These are phyloP conservation scores for Pachypsylla venusta DNA, from an alignment of 1,140 invertebrate species.

Conservation along the genomic window DNA sequence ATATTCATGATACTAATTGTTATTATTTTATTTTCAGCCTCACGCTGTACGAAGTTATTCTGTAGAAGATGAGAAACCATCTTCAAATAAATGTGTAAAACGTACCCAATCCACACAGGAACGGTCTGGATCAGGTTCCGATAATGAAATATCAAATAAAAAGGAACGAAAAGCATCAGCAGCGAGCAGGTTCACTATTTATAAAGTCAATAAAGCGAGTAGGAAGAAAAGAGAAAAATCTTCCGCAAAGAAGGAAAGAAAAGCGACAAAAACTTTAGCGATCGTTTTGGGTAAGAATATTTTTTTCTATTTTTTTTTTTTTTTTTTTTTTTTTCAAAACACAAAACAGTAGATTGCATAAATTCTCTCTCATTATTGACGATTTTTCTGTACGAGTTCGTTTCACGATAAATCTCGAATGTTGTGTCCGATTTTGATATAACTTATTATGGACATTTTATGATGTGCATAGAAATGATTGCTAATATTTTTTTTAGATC, in stretches of 20 bases:
- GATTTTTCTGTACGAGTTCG: no score
- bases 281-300: constrained; percentile 87
- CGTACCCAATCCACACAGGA: constrained; percentile 31
- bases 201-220: constrained; percentile 86
- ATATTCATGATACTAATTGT: no score
- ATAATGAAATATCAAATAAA: constrained; percentile 33
- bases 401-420: no score
- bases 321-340: neutral
- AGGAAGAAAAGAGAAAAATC: constrained; percentile 88
- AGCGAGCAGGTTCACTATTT: constrained; percentile 62
- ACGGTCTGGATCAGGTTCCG: constrained; percentile 26
- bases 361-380: no score
- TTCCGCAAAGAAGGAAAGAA: constrained; percentile 86
- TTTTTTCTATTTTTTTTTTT: neutral
- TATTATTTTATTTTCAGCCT: neutral
- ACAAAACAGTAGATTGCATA: no score
- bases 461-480: no score
- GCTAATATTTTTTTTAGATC: no score
- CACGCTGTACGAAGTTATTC: constrained; percentile 1
- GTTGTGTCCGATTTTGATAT: no score
- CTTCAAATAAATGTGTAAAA: constrained; percentile 26
- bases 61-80: constrained; percentile 18
- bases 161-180: constrained; percentile 47
- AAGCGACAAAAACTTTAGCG: constrained; percentile 97
- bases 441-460: no score